These are phyloP conservation scores for Brachyalestes nurse DNA, from an alignment of 2,797 vertebrate species.

Conservation along the genomic window DNA sequence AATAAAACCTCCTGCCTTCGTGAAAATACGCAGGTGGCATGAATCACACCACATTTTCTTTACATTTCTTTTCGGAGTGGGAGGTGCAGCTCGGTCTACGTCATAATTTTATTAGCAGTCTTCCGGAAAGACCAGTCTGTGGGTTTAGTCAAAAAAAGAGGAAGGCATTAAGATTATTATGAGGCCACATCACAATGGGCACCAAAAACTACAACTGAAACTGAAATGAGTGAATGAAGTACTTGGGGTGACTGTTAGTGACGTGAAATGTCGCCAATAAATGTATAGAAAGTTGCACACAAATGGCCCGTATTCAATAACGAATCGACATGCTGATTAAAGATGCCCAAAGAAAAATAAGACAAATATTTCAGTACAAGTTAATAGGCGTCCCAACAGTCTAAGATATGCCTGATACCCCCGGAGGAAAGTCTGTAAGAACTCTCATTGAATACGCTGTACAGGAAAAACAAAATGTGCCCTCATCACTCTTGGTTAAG, in stretches of 20 bases:
- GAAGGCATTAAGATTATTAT: conserved; percentile 15
- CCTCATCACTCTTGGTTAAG: not conserved
- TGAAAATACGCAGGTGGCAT: not conserved
- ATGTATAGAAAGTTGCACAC: not conserved
- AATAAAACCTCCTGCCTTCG: not conserved
- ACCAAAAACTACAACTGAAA: not conserved
- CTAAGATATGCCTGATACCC: not conserved
- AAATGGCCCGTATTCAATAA: not conserved
- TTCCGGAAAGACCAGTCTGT: not conserved
- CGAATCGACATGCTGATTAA: not conserved
- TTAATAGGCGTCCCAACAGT: not conserved
- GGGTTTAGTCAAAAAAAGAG: conserved; percentile 1
- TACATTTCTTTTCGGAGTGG: not conserved
- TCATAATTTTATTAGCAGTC: not conserved
- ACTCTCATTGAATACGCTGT: not conserved
- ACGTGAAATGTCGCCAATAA: not conserved
- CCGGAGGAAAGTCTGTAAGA: not conserved
- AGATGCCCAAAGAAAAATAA: too few species aligned
- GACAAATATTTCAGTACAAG: not conserved
- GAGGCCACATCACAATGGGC: not conserved
- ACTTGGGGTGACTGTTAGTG: not conserved
- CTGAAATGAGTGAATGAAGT: not conserved
- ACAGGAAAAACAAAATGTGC: conserved; percentile 1
- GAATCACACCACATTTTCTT: not conserved
- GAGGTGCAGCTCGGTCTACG: not conserved